Percentiles rank a stretch among this genome's conserved stretches.
phyloP scores from a whole-genome alignment of 2,113 vertebrate genomes.

The Tragelaphus strepsiceros region DNA sequence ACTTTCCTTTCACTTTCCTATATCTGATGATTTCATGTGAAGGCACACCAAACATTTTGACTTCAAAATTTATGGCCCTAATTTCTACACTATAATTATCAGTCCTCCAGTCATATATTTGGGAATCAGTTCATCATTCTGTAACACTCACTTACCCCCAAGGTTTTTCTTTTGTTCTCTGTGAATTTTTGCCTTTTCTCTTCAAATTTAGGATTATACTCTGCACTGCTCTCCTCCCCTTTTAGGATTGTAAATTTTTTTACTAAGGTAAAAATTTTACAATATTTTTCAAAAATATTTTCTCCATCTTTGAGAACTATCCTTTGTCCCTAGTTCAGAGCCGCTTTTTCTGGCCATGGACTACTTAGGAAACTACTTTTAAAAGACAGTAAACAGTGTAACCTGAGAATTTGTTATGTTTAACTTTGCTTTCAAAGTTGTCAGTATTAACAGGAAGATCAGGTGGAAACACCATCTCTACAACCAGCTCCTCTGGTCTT shows the following conservation, averaged over 20 bases:
- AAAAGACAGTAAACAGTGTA: not conserved
- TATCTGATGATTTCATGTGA: not conserved
- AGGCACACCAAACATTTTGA: not conserved
- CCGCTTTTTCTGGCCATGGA: not conserved
- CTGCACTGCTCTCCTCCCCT: not conserved
- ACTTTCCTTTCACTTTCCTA: too few relatives aligned
- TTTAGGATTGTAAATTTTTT: not conserved
- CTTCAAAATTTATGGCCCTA: not conserved
- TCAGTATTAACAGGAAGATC: not conserved
- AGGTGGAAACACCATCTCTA: not conserved
- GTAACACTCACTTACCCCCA: not conserved
- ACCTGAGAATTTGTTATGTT: not conserved
- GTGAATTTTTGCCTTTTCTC: not conserved
- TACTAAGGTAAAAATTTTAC: not conserved
- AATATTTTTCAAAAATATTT: slow-evolving; percentile 15
- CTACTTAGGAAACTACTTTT: not conserved
- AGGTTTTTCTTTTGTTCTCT: not conserved
- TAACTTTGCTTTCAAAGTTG: not conserved
- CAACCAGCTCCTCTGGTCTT: not conserved
- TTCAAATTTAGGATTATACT: not conserved
- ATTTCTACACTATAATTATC: not conserved
- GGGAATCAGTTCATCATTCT: not conserved
- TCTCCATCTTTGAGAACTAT: not conserved
- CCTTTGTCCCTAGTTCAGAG: not conserved
- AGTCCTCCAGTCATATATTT: not conserved